Base-by-base conservation (phyloP, 2,797 vertebrate species). In the Cynodonichthys magdalenae region DNA sequence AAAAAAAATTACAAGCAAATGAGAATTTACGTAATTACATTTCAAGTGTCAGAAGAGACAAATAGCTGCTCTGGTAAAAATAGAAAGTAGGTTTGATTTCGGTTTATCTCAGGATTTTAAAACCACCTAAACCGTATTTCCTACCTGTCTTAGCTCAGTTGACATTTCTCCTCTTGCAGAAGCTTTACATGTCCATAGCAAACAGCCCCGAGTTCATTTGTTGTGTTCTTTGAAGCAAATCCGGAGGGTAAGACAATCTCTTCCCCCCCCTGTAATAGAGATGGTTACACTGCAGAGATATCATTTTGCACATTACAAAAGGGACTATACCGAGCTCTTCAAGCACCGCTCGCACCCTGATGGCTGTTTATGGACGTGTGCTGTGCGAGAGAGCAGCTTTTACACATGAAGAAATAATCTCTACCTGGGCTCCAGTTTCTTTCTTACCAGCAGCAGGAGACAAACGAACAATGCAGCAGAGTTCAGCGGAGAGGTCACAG, bases 231-330 rank as follows among this genome's bases (percentile, higher is more conserved):
- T 82, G 86, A 89, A 90, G 92, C 90, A 82, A 84, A 84, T 87
- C 85, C 85, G 79, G 57, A 76, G 58, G 59, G 92, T 92, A 94
- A 93, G 83, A 87, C 74, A 86, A 94, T 92, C 89, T 86, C 82
- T 83, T 88, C 86, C 74, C 77, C 44, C 45, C 45, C 77, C 82
- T 89, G 92, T 92, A 93, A 92, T 80, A 56, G 87, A 94, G 91
- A 92, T 66, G 88, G 80, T 78, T 82, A 83, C 85, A 83, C 80
- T 79, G 83, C 83, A 76, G 81, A 88, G 87, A 91, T 92, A 92
- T 93, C 91, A 91, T 91, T 92, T 93, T 90, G 90, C 92, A 90
- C 87, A 85, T 83, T 82, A 92, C 92, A 93, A 93, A 92, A 87
- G 87, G 66, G 77, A 84, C 87, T 80, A 82, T 87, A 71, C 77